These are phyloP conservation scores for Drosophila stalkeri DNA, from an alignment of 2,888 invertebrate species.

Conservation along the genomic window DNA sequence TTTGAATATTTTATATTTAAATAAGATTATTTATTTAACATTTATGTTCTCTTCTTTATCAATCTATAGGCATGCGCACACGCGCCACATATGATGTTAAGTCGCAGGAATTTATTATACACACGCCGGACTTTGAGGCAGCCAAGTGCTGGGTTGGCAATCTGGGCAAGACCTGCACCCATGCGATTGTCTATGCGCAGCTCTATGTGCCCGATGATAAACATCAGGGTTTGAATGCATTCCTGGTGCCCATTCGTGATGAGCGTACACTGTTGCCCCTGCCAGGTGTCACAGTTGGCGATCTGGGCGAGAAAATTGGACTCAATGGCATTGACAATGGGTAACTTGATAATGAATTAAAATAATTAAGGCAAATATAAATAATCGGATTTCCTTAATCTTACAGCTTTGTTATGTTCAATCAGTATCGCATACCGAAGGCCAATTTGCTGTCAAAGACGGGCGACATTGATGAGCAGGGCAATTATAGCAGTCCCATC, in stretches of 20 bases:
- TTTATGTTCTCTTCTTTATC: neutral
- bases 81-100: conserved; percentile 92
- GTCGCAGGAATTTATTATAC: conserved; percentile 90
- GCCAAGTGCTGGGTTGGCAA: conserved; percentile 91
- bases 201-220: conserved; percentile 91
- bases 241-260: conserved; percentile 94
- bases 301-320: conserved; percentile 96
- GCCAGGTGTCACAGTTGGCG: conserved; percentile 94
- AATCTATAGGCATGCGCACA: conserved; percentile 89
- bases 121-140: conserved; percentile 92
- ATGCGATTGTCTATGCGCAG: conserved; percentile 95
- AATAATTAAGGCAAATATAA: neutral
- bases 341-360: conserved; percentile 83
- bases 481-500: conserved; percentile 92
- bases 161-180: conserved; percentile 92
- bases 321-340: conserved; percentile 98
- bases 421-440: conserved; percentile 92
- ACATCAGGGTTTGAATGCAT: conserved; percentile 94
- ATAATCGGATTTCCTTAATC: neutral
- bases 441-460: conserved; percentile 92
- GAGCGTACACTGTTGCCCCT: conserved; percentile 89
- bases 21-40: neutral
- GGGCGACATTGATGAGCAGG: conserved; percentile 94
- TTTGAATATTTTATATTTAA: neutral
- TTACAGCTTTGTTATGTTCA: conserved; percentile 89